Evolutionary conservation across 2,113 vertebrate genomes (phyloP), one percentile per base, ranked within the genome.

Genomic region (Chionodraco myersi): DNA sequence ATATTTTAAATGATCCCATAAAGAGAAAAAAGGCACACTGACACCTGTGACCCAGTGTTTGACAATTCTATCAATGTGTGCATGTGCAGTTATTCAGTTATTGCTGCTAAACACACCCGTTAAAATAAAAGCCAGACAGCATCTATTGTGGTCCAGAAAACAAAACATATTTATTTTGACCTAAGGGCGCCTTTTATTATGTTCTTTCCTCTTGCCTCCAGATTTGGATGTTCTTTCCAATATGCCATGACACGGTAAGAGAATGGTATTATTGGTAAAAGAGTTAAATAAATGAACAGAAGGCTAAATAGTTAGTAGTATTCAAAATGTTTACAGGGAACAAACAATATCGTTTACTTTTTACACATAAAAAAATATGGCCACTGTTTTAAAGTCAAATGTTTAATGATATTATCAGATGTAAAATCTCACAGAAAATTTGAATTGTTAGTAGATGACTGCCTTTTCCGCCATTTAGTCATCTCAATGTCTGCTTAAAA

Each of bases 131-230:
- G 75, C 80, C 91, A 91, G 84, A 87, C 89, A 69, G 66, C 78
- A 82, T 85, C 72, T 77, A 71, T 84, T 90, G 75, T 74, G 66
- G 79, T 89, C 63, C 78, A 90, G 52, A 89, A 89, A 90, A 90
- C 72, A 74, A 87, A 90, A 89, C 80, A 89, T 88, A 72, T 79
- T 61, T 47, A 65, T 82, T 80, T 88, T 92, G 87, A 92, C 54
- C 72, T 80, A 86, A 89, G 72, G 71, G 64, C 41, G 16, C 79
- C 79, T 77, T 86, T 88, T 60, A 85, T 75, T 30, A 67, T 79
- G 69, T 30, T 82, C 82, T 77, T 83, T 84, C 83, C 36, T 81
- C 5, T 3, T 68, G 69, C 62, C 67, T 86, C 74, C 70, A 79
- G 68, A 82, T 72, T 66, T 74, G 77, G 87, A 72, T 79, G 52